Evolutionary conservation across 2,113 vertebrate genomes (phyloP), one percentile per base, ranked within the genome.

Genomic region (Lipotes vexillifer): DNA sequence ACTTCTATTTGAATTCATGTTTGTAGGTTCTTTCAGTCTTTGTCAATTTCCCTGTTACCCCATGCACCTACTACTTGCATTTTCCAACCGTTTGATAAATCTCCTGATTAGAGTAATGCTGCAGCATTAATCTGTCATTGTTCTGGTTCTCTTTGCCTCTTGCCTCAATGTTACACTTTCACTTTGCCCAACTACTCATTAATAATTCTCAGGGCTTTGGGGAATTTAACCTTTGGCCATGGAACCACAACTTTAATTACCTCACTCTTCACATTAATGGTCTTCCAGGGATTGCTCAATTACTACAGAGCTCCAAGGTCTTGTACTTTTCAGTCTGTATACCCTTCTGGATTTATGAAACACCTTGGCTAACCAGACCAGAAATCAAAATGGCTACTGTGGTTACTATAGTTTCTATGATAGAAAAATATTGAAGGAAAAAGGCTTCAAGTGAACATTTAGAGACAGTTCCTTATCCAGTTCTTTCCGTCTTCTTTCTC

Each of bases 251-350:
- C 44, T 96, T 95, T 96, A 97, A 97, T 97, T 93, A 95, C 77
- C 88, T 97, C 93, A 94, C 82, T 96, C 55, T 90, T 97, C 91
- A 94, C 71, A 74, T 81, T 96, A 95, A 96, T 94, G 77, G 71
- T 97, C 85, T 97, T 94, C 66, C 71, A 85, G 77, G 61, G 88
- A 95, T 27, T 25, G 41, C 74, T 93, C 88, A 72, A 3, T 74
- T 93, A 94, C 61, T 85, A 63, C 71, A 89, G 33, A 63, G 55
- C 31, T 86, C 25, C 52, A 91, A 86, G 96, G 88, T 90, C 87
- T 21, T 63, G 52, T 33, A 71, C 59, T 81, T 80, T 90, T 85
- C 85, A n/a, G 91, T 93, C n/a, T 78, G 86, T 83, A 1, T 84
- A 88, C 52, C 91, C 46, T 12, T 80, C 18, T 72, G 71, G 77